Percentiles rank a stretch among this genome's conserved stretches.
These are phyloP conservation scores for Hydrolagus affinis DNA, from an alignment of 2,113 vertebrate genomes.

Conservation along the genomic window DNA sequence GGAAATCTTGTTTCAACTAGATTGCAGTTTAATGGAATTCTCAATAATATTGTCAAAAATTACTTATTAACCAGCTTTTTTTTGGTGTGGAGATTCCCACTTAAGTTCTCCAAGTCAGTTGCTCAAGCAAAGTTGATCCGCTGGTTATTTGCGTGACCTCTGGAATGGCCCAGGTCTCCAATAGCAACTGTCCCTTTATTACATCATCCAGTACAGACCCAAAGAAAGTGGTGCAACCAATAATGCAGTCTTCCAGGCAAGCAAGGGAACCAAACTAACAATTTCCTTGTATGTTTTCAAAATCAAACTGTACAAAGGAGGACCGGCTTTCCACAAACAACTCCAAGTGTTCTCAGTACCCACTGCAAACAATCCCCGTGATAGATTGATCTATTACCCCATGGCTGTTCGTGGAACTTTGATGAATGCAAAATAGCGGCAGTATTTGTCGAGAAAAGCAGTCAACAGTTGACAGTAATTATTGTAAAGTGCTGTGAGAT, in stretches of 20 bases:
- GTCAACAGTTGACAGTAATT: no score
- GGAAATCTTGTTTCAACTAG: slow-evolving; percentile 36
- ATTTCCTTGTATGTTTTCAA: neutral
- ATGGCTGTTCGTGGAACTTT: no score
- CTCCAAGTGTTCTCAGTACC: neutral
- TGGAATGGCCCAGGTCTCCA: no score
- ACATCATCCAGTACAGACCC: neutral
- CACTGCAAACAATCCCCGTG: no score
- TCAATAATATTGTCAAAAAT: neutral
- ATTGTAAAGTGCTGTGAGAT: no score
- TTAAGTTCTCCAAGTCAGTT: neutral
- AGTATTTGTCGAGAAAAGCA: no score
- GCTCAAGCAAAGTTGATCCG: neutral
- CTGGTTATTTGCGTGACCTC: neutral
- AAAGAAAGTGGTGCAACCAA: neutral
- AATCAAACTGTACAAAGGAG: neutral
- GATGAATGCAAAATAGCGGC: no score
- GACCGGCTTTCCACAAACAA: neutral
- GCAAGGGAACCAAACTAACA: neutral
- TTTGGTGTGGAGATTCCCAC: neutral
- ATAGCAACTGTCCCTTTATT: neutral
- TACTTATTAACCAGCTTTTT: neutral
- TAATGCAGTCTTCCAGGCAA: neutral
- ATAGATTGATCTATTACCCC: no score
- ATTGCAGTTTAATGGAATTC: neutral